Percentiles rank a stretch among this genome's conserved stretches.
These are phyloP conservation scores for Mustelus asterias DNA, from an alignment of 2,113 vertebrate genomes.

Conservation along the genomic window DNA sequence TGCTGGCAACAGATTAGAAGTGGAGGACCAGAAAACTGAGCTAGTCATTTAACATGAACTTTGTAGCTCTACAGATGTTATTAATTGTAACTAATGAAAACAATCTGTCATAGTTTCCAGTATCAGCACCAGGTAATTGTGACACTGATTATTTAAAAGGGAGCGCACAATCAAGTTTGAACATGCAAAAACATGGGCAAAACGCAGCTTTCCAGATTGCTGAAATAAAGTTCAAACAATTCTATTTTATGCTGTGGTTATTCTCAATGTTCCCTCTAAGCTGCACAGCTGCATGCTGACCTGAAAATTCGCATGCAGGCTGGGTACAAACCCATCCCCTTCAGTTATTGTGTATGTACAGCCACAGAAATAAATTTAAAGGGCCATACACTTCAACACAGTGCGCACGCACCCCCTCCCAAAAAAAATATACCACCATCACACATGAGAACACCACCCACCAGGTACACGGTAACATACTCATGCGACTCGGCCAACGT, in stretches of 20 bases:
- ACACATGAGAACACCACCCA: too few species aligned
- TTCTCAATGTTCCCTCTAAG: neutral
- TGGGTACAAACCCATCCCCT: neutral
- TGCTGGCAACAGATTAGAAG: neutral
- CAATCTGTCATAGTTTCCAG: conserved; percentile 5
- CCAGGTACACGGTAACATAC: too few species aligned
- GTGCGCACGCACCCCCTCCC: neutral
- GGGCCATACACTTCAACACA: neutral
- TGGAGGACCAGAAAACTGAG: conserved; percentile 1
- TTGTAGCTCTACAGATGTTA: conserved; percentile 11
- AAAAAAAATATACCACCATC: too few species aligned
- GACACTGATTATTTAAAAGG: neutral
- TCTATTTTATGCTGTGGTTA: neutral
- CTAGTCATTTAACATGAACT: neutral
- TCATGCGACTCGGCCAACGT: too few species aligned
- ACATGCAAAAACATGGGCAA: neutral
- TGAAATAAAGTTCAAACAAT: neutral
- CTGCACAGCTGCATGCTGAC: neutral
- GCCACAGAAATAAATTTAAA: neutral
- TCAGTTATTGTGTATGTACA: neutral
- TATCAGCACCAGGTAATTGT: neutral
- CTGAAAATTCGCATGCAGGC: neutral
- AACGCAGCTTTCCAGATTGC: too few species aligned
- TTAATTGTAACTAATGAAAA: conserved; percentile 27
- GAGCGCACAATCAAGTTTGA: neutral